Percentiles rank a stretch among this genome's conserved stretches.
Conservation (phyloP, 2,113 vertebrate genomes). For the Apaloderma vittatum region DNA sequence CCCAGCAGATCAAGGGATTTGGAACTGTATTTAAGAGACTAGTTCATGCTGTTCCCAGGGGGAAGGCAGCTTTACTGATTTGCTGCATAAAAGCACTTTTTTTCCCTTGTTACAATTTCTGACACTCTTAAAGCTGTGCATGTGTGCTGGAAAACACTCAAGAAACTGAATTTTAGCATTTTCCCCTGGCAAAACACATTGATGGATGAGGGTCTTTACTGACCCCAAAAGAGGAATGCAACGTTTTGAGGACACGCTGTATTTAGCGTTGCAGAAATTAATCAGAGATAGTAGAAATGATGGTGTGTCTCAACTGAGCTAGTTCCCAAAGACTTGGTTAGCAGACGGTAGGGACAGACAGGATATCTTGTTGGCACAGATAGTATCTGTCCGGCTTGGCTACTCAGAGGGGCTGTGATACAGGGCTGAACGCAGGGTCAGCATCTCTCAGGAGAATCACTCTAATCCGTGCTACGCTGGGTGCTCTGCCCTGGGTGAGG, state of each 20-base stretch:
- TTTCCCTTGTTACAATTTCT: not conserved
- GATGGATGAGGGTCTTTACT: not conserved
- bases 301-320: not conserved
- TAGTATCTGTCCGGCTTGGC: not conserved
- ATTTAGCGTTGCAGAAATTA: not conserved
- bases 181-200: not conserved
- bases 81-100: slow-evolving; percentile 23
- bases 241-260: not conserved
- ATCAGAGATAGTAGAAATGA: not conserved
- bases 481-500: not conserved
- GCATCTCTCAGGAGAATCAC: rapidly evolving
- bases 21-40: slow-evolving; percentile 56
- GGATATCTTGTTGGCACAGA: not conserved
- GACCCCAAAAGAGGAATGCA: not conserved
- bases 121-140: not conserved
- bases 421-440: not conserved
- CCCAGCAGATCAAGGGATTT: slow-evolving; percentile 68
- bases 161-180: not conserved
- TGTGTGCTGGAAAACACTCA: not conserved
- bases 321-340: not conserved
- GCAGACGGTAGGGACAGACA: not conserved
- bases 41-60: slow-evolving; percentile 6
- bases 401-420: not conserved
- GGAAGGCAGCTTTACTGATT: not conserved
- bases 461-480: not conserved